Evolutionary conservation across 2,888 invertebrate species (phyloP).

Genomic region (Epirrita christyi): DNA sequence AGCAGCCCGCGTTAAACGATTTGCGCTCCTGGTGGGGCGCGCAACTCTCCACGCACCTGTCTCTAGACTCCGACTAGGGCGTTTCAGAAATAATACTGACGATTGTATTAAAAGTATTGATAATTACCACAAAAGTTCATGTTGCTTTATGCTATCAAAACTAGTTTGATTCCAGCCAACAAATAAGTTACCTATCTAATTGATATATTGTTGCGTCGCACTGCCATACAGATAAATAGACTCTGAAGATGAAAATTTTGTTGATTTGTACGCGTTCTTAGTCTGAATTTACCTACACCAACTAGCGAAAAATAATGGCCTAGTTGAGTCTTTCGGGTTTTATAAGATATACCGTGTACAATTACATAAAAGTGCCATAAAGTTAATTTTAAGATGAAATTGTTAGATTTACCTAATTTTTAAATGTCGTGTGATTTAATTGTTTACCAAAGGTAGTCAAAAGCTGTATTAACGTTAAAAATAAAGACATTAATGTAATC

Average conservation of each 20-base stretch:
- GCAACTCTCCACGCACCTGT: constrained; percentile 81
- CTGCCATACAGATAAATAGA: not conserved
- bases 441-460: constrained; percentile 44
- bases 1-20: constrained; percentile 85
- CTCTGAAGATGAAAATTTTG: not conserved
- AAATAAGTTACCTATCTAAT: too few species aligned
- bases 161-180: too few species aligned
- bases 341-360: not conserved
- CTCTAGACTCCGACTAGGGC: constrained; percentile 22
- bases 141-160: too few species aligned
- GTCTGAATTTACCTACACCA: not conserved
- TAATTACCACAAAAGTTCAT: too few species aligned
- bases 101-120: too few species aligned
- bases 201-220: not conserved
- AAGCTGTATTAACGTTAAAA: constrained; percentile 41
- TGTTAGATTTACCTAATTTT: constrained; percentile 12
- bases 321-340: not conserved
- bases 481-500: constrained; percentile 34
- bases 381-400: constrained; percentile 7
- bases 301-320: not conserved
- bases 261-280: not conserved
- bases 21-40: constrained; percentile 94
- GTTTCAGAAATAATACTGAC: not conserved
- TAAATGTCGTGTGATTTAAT: constrained; percentile 20
- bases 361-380: constrained; percentile 7